Evolutionary conservation across 2,113 vertebrate genomes (phyloP).

Genomic region (Furnarius figulus): DNA sequence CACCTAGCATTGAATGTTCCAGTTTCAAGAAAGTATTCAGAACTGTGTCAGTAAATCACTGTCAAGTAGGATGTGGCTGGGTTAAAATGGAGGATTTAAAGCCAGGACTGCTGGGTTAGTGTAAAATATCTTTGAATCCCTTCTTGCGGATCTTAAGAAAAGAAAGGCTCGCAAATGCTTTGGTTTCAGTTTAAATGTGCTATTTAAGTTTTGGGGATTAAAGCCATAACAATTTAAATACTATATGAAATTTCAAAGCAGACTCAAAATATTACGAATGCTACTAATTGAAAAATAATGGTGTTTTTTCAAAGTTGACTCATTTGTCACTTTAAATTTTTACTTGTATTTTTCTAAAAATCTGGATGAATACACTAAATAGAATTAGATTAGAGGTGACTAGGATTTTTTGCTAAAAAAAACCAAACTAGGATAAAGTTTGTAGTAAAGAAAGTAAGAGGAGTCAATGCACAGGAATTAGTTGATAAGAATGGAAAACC

Average conservation of each 20-base stretch:
- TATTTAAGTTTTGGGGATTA: background rate
- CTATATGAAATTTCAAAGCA: background rate
- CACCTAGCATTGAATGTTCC: background rate
- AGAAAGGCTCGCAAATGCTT: background rate
- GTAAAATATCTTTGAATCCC: background rate
- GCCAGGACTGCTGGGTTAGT: background rate
- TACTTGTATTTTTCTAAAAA: background rate
- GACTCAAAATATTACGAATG: background rate
- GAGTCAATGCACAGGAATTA: background rate
- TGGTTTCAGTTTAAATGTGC: background rate
- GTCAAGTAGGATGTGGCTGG: background rate
- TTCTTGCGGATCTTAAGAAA: background rate
- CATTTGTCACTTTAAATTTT: background rate
- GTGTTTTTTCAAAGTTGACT: background rate
- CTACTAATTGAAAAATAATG: background rate
- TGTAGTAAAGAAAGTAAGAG: background rate
- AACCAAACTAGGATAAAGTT: background rate
- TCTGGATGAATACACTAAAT: background rate
- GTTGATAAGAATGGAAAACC: background rate
- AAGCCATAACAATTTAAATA: background rate
- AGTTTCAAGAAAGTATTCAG: background rate
- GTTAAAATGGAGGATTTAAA: background rate
- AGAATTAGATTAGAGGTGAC: background rate
- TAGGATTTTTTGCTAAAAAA: background rate
- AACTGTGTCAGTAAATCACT: background rate